These are phyloP conservation scores for Naso thynnoides DNA, from an alignment of 2,797 vertebrate genomes.

Conservation along the genomic window DNA sequence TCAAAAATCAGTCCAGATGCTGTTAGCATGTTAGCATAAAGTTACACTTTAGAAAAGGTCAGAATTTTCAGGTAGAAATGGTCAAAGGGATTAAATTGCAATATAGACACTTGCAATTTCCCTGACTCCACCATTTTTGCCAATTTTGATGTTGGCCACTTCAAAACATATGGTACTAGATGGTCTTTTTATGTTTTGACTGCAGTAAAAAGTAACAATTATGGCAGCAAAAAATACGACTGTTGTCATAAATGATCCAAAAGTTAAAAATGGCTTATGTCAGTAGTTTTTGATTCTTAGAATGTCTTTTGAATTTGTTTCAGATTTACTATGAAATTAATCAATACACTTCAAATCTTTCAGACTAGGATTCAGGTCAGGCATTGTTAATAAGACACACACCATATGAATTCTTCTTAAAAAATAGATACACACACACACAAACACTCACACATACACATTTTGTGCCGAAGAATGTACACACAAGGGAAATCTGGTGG, in stretches of 20 bases:
- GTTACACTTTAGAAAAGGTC: neutral
- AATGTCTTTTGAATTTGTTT: neutral
- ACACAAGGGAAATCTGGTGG: slow-evolving; percentile 21
- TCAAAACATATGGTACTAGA: neutral
- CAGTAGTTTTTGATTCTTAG: too few species aligned
- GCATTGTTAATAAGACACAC: slow-evolving; percentile 31
- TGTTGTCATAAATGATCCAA: neutral
- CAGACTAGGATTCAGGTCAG: slow-evolving; percentile 16
- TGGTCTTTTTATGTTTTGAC: neutral
- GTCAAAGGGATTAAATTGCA: neutral
- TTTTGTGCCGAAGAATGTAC: slow-evolving; percentile 13
- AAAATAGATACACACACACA: slow-evolving; percentile 46
- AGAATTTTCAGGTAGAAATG: neutral
- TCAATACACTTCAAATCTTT: slow-evolving; percentile 27
- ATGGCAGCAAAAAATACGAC: neutral
- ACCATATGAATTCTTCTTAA: slow-evolving; percentile 44
- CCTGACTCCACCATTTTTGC: neutral
- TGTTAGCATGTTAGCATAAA: neutral
- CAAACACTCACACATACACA: neutral
- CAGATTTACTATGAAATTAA: slow-evolving; percentile 12
- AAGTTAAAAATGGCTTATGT: neutral
- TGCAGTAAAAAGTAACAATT: neutral
- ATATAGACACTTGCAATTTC: neutral
- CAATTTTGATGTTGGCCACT: neutral
- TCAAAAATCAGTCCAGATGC: neutral